Conservation (phyloP, 2,113 vertebrate species). For the Climacteris rufus region DNA sequence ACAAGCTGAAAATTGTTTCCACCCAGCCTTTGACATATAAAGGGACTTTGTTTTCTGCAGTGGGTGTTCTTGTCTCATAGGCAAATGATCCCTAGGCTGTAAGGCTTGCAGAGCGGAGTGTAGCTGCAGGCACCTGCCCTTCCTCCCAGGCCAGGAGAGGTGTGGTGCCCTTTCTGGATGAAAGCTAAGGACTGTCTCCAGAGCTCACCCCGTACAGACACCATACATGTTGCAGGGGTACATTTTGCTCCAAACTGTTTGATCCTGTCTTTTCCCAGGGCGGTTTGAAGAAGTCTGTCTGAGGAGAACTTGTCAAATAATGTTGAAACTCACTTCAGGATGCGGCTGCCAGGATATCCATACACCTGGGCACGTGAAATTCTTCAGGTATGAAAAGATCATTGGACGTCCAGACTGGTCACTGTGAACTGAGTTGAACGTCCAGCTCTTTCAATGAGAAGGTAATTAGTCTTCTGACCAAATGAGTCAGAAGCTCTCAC, state of each 20-base stretch:
- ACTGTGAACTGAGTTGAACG: neutral
- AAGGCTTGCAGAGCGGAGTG: neutral
- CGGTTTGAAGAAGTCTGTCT: neutral
- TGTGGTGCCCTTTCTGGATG: neutral
- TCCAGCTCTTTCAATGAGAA: neutral
- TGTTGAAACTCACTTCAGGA: neutral
- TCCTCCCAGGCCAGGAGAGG: neutral
- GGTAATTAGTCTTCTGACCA: neutral
- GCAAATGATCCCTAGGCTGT: neutral
- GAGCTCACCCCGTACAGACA: neutral
- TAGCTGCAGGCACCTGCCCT: neutral
- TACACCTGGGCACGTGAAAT: neutral
- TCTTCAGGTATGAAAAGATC: neutral
- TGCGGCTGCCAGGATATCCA: neutral
- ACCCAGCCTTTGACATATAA: neutral
- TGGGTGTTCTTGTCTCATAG: neutral
- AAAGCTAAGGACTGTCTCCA: neutral
- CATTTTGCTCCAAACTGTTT: neutral
- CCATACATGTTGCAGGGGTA: neutral
- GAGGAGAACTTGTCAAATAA: neutral
- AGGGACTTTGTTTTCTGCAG: constrained; percentile 18
- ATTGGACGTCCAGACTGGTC: neutral
- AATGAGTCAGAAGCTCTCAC: neutral
- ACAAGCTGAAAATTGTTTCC: neutral
- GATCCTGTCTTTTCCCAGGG: neutral